Percentiles rank a stretch among this genome's conserved stretches.
Evolutionary conservation across 2,888 invertebrate species (phyloP).

Genomic region (Drosophila neutralis): DNA sequence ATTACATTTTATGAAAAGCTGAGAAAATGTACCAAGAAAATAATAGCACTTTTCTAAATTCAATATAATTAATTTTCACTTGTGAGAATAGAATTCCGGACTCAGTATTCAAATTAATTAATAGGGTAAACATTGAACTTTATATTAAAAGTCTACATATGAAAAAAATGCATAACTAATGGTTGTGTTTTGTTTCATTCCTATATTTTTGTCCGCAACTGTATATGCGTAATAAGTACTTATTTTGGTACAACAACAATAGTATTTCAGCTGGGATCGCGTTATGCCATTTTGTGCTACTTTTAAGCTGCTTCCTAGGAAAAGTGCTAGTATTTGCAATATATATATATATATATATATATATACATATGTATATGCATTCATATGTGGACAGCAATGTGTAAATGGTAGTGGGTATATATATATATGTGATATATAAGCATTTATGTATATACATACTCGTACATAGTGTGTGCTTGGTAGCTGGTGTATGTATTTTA

Average conservation of each 20-base stretch:
- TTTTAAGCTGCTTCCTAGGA: conserved; percentile 20
- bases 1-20: no score
- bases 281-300: conserved; percentile 61
- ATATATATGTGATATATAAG: conserved; percentile 24
- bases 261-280: conserved; percentile 23
- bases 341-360: conserved; percentile 3
- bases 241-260: conserved; percentile 25
- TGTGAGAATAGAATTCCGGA: neutral
- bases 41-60: no score
- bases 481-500: conserved; percentile 75
- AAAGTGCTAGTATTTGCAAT: conserved; percentile 17
- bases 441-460: conserved; percentile 51
- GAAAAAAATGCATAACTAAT: neutral
- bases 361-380: conserved; percentile 8
- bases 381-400: conserved; percentile 32
- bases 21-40: no score
- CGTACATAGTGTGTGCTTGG: conserved; percentile 68
- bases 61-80: no score
- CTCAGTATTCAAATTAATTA: neutral
- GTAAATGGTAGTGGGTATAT: conserved; percentile 41
- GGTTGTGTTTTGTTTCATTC: neutral
- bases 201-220: neutral
- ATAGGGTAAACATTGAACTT: no score
- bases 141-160: no score
- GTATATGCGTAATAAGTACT: conserved; percentile 7